Conservation (phyloP, 2,113 vertebrate genomes). For the Hucho hucho region DNA sequence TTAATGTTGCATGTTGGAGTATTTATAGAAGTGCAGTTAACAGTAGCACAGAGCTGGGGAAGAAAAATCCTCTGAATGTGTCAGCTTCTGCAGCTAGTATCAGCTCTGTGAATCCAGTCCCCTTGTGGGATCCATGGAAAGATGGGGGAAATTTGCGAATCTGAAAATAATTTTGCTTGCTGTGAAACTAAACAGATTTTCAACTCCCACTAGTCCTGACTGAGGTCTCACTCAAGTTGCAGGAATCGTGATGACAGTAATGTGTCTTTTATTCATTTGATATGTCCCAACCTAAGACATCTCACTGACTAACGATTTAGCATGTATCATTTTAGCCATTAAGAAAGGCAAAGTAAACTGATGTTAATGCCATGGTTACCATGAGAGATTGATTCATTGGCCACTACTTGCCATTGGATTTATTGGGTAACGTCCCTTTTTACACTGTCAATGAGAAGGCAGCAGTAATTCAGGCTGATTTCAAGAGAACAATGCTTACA, state of each 20-base stretch:
- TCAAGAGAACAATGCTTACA: too few species aligned
- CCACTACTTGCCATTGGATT: too few species aligned
- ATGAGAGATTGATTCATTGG: neutral
- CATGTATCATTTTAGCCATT: too few species aligned
- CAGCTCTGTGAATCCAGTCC: conserved; percentile 38
- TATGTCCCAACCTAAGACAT: neutral
- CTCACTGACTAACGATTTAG: too few species aligned
- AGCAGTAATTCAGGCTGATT: too few species aligned
- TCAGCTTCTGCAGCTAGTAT: conserved; percentile 35
- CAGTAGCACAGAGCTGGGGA: conserved; percentile 27
- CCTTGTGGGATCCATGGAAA: conserved; percentile 32
- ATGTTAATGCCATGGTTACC: neutral
- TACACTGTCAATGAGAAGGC: too few species aligned
- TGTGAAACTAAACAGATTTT: conserved; percentile 29
- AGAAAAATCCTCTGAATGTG: conserved; percentile 25
- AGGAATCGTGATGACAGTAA: neutral
- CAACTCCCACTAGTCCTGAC: neutral
- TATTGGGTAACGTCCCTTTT: too few species aligned
- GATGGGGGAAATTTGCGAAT: conserved; percentile 42
- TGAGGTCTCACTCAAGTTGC: conserved; percentile 25
- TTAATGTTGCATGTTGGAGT: conserved; percentile 48
- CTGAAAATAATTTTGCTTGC: conserved; percentile 42
- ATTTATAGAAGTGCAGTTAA: conserved; percentile 58
- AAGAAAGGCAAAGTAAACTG: too few species aligned
- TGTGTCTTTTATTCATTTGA: neutral